Evolutionary conservation across 2,113 vertebrate genomes (phyloP).

Genomic region (Gymnogyps californianus): DNA sequence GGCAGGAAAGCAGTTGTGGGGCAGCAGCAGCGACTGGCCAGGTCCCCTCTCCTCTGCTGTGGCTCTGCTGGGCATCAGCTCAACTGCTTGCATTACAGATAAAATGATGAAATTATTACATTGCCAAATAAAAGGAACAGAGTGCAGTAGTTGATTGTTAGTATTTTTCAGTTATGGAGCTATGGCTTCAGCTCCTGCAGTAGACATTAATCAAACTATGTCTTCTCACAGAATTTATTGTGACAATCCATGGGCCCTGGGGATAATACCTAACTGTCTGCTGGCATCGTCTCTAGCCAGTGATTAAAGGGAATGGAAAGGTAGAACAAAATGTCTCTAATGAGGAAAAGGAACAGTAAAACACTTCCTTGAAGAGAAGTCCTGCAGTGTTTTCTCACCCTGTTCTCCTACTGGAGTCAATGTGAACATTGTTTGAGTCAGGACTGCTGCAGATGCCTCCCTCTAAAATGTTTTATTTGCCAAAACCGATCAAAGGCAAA

Average conservation of each 20-base stretch:
- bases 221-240: conserved; percentile 13
- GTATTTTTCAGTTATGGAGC: background rate
- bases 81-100: background rate
- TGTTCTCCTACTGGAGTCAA: background rate
- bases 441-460: background rate
- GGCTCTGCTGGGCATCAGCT: background rate
- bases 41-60: background rate
- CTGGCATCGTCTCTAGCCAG: conserved; percentile 1
- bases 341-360: background rate
- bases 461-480: background rate
- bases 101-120: background rate
- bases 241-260: conserved; percentile 1
- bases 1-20: background rate
- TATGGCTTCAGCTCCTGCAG: background rate
- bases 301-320: conserved; percentile 25
- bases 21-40: background rate
- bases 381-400: background rate
- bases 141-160: background rate
- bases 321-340: conserved; percentile 8
- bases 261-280: conserved; percentile 18
- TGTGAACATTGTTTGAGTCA: background rate
- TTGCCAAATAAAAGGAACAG: background rate
- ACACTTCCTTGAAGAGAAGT: background rate
- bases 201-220: background rate
- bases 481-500: background rate